phyloP scores from a whole-genome alignment of 2,797 vertebrate genomes.

The Caiman crocodilus region DNA sequence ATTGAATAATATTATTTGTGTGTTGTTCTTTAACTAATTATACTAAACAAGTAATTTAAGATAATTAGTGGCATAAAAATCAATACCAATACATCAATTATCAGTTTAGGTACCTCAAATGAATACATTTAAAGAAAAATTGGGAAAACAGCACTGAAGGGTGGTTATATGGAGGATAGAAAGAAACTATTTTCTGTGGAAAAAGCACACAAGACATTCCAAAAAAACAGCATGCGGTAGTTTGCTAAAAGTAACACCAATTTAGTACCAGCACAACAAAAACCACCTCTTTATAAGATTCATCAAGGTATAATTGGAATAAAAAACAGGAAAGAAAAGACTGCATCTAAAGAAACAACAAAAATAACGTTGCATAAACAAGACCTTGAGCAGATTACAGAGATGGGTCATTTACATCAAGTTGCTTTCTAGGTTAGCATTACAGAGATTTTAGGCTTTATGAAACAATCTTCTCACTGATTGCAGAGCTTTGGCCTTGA shows the following conservation, averaged over 20 bases:
- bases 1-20: not conserved
- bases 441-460: not conserved
- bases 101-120: not conserved
- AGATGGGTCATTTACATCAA: not conserved
- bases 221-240: too few species aligned
- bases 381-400: not conserved
- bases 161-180: too few species aligned
- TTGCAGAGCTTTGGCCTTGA: not conserved
- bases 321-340: not conserved
- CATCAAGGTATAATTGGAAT: not conserved
- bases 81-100: not conserved
- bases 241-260: too few species aligned
- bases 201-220: not conserved
- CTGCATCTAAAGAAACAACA: not conserved
- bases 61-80: not conserved
- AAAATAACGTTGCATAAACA: not conserved
- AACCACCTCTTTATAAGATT: not conserved
- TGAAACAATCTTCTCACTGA: not conserved
- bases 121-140: not conserved
- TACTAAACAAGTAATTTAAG: not conserved
- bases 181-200: not conserved
- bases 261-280: too few species aligned
- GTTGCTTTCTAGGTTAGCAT: not conserved
- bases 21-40: not conserved
- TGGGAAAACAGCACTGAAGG: not conserved